These are phyloP conservation scores for Myopa testacea DNA, from an alignment of 2,888 invertebrate species.

Conservation along the genomic window DNA sequence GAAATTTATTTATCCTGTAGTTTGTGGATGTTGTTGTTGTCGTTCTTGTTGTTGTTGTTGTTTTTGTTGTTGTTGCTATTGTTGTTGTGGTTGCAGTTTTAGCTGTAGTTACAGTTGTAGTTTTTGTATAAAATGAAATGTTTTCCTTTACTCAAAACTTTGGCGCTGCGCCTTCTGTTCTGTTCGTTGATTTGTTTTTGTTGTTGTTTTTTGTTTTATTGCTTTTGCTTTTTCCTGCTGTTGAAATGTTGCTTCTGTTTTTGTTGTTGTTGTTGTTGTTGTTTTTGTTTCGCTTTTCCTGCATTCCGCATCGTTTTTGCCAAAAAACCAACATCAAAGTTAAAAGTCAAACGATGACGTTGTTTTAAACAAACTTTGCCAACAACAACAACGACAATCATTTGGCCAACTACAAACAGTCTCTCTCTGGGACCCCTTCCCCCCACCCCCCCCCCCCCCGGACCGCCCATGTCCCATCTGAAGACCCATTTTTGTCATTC, in stretches of 20 bases:
- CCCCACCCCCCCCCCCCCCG: too few species aligned
- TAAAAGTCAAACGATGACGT: conserved; percentile 27
- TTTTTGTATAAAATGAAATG: background rate
- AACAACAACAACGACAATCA: background rate
- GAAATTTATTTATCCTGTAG: background rate
- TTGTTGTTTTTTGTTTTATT: background rate
- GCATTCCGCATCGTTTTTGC: conserved; percentile 13
- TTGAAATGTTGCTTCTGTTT: background rate
- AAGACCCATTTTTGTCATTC: too few species aligned
- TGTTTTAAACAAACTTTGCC: conserved; percentile 27
- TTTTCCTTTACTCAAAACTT: background rate
- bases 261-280: background rate
- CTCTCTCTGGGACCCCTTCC: too few species aligned
- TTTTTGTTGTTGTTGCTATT: too few species aligned
- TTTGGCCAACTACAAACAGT: too few species aligned
- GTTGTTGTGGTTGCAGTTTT: too few species aligned
- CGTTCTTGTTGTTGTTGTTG: too few species aligned
- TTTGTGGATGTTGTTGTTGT: background rate
- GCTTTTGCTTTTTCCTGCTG: background rate
- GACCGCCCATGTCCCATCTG: too few species aligned
- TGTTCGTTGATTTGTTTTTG: background rate
- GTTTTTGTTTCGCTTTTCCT: background rate
- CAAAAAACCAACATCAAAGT: conserved; percentile 28
- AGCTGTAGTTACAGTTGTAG: background rate
- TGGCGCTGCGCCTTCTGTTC: background rate